Evolutionary conservation across 2,113 vertebrate genomes (phyloP).

Genomic region (Taurulus bubalis): DNA sequence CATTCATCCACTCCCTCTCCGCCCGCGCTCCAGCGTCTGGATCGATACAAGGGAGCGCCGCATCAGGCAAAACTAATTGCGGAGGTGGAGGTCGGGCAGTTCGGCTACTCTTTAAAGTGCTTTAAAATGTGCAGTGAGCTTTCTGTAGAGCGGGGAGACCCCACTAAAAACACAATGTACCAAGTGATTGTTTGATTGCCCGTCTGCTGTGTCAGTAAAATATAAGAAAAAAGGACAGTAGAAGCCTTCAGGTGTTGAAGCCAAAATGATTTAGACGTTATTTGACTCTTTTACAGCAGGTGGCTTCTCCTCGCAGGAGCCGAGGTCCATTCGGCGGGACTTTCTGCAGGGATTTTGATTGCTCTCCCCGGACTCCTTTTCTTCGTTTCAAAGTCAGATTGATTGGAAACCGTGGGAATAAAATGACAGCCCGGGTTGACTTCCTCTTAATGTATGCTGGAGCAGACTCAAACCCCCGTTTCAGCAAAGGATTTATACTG

Average conservation of each 20-base stretch:
- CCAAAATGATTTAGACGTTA: conserved; percentile 44
- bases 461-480: conserved; percentile 49
- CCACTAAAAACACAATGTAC: conserved; percentile 28
- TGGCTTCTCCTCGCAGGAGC: conserved; percentile 19
- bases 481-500: conserved; percentile 33
- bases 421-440: conserved; percentile 27
- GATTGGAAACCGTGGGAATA: conserved; percentile 48
- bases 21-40: conserved; percentile 33
- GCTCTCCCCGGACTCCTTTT: conserved; percentile 44
- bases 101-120: conserved; percentile 65
- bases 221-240: conserved; percentile 13
- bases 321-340: conserved; percentile 3
- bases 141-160: conserved; percentile 17
- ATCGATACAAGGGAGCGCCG: conserved; percentile 69
- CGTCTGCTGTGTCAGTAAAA: conserved; percentile 46
- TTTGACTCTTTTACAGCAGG: conserved; percentile 50
- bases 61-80: conserved; percentile 76
- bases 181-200: conserved; percentile 30
- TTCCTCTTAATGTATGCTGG: conserved; percentile 49
- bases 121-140: conserved; percentile 50
- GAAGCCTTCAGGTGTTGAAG: conserved; percentile 28
- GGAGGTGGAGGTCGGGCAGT: conserved; percentile 63
- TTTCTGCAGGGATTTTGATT: conserved; percentile 58
- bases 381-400: conserved; percentile 61
- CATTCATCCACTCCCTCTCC: conserved; percentile 56